Conservation (phyloP, 2,888 invertebrate species). For the Crocallis elinguaria region DNA sequence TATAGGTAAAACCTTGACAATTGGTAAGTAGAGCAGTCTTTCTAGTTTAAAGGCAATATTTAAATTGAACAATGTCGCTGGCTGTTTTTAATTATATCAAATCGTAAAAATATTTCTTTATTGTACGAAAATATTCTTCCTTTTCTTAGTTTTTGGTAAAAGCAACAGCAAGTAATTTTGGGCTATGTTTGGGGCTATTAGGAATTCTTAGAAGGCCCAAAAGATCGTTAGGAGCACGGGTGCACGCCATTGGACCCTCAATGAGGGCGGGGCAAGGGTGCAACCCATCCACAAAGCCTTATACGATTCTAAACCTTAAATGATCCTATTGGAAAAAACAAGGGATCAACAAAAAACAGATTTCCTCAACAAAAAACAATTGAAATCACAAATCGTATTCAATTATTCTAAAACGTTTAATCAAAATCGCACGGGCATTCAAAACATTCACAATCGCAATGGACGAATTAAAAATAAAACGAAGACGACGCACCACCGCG, state of each 20-base stretch:
- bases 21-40: too few species aligned
- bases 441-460: slow-evolving; percentile 48
- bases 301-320: not conserved
- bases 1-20: too few species aligned
- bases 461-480: slow-evolving; percentile 37
- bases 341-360: too few species aligned
- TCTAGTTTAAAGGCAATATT: too few species aligned
- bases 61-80: too few species aligned
- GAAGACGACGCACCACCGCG: slow-evolving; percentile 28
- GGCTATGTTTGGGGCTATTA: not conserved
- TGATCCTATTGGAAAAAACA: not conserved
- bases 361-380: not conserved
- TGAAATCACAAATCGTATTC: not conserved
- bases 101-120: too few species aligned
- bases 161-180: too few species aligned
- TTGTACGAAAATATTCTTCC: too few species aligned
- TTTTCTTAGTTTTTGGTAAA: too few species aligned
- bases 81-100: too few species aligned
- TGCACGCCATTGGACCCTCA: slow-evolving; percentile 55
- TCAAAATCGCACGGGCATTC: slow-evolving; percentile 20
- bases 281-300: slow-evolving; percentile 37
- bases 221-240: slow-evolving; percentile 47
- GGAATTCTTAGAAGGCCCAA: slow-evolving; percentile 43
- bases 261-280: slow-evolving; percentile 55
- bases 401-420: slow-evolving; percentile 9